Conservation (phyloP, 2,888 invertebrate genomes). For the Mimas tiliae region DNA sequence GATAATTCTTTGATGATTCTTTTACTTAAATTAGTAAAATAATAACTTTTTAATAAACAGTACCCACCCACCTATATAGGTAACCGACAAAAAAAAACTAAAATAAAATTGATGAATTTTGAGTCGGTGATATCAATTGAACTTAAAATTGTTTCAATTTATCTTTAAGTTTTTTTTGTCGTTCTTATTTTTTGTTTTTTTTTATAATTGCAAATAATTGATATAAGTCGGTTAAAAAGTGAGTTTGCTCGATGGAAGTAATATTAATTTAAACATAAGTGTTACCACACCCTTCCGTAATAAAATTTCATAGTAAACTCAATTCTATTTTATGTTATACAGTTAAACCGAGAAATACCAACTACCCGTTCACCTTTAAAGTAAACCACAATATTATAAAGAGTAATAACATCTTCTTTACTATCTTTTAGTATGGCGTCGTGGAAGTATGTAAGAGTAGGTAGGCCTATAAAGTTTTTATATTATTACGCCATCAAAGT, state of each 20-base stretch:
- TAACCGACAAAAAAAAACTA: no score
- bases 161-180: no score
- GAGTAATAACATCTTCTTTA: constrained; percentile 35
- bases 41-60: no score
- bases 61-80: no score
- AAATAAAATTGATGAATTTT: no score
- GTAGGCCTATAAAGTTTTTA: constrained; percentile 49
- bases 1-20: no score
- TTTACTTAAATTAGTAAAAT: no score
- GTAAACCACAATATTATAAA: constrained; percentile 29
- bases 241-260: background rate
- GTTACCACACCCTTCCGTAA: background rate
- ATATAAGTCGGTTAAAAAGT: background rate
- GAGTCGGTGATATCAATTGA: no score
- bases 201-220: no score
- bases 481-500: constrained; percentile 50
- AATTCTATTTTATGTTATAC: constrained; percentile 12
- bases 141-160: no score
- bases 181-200: no score
- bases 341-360: background rate
- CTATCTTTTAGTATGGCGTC: constrained; percentile 37
- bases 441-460: constrained; percentile 38
- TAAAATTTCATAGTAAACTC: background rate
- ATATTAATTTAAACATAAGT: background rate
- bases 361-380: constrained; percentile 18